Evolutionary conservation across 2,888 invertebrate genomes (phyloP).

Genomic region (Caenorhabditis macrosperma): DNA sequence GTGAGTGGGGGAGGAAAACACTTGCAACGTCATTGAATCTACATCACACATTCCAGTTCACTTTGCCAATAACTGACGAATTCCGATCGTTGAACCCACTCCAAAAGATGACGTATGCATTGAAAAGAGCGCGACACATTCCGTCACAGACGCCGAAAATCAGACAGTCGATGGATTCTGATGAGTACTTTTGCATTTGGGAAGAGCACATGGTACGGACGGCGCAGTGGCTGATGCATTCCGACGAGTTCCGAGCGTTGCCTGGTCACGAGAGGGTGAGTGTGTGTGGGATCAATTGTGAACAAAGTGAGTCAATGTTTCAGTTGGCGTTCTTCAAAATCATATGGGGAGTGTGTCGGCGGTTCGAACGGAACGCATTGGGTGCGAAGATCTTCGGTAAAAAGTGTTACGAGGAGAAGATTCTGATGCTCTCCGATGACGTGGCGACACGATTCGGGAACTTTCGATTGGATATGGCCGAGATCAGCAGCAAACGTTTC

Average conservation of each 20-base stretch:
- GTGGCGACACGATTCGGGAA: not conserved
- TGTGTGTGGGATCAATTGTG: not conserved
- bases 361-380: conserved; percentile 35
- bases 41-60: conserved; percentile 3
- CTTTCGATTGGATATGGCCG: conserved; percentile 16
- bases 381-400: conserved; percentile 23
- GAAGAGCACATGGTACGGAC: conserved; percentile 27
- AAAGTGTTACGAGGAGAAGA: conserved; percentile 40
- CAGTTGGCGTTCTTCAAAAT: conserved; percentile 50
- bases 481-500: conserved; percentile 1
- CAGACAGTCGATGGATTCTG: not conserved
- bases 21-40: not conserved
- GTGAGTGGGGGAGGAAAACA: not conserved
- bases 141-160: conserved; percentile 13
- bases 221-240: conserved; percentile 47
- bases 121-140: not conserved
- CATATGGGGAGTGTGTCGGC: conserved; percentile 51
- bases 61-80: conserved; percentile 1
- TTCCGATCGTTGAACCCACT: conserved; percentile 18
- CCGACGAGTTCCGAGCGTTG: conserved; percentile 16
- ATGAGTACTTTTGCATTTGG: conserved; percentile 27
- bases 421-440: conserved; percentile 31
- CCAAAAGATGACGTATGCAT: conserved; percentile 6
- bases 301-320: not conserved
- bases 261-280: conserved; percentile 29